Conservation (phyloP, 1,140 invertebrate genomes). For the Meloidogyne exigua region DNA sequence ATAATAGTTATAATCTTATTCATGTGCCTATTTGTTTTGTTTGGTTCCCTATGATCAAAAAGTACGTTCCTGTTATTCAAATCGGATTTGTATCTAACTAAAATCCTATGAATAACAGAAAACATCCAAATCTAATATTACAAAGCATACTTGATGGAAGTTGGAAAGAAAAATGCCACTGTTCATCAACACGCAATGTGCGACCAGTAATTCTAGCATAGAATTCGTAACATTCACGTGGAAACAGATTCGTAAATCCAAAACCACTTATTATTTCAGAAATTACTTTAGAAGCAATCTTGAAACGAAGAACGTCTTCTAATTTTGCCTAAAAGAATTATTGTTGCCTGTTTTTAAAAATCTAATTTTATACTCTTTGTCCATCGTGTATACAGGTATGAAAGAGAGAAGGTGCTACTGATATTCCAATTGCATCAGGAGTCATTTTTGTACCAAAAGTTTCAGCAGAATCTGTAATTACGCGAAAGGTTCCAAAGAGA, state of each 20-base stretch:
- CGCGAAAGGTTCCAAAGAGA: constrained; percentile 92
- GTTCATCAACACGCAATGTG: constrained; percentile 83
- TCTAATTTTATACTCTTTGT: constrained; percentile 63
- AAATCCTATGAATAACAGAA: too few species aligned
- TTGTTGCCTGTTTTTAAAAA: background rate
- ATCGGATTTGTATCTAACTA: too few species aligned
- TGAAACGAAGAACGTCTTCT: constrained; percentile 88
- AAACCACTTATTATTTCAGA: constrained; percentile 94
- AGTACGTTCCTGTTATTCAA: too few species aligned
- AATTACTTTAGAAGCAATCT: constrained; percentile 86
- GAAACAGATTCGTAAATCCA: constrained; percentile 88
- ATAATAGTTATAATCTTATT: background rate
- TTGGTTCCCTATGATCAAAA: too few species aligned
- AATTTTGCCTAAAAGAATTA: constrained; percentile 77
- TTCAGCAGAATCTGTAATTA: constrained; percentile 87
- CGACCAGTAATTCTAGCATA: constrained; percentile 90
- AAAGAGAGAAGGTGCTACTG: constrained; percentile 96
- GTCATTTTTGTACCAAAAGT: constrained; percentile 85
- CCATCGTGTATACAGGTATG: constrained; percentile 89
- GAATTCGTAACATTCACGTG: constrained; percentile 91
- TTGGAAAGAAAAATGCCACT: constrained; percentile 89
- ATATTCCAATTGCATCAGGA: constrained; percentile 85
- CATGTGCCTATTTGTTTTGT: too few species aligned
- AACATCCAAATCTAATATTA: background rate
- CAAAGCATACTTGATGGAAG: constrained; percentile 77